These are phyloP conservation scores for Drosophila dunni DNA, from an alignment of 1,140 invertebrate genomes.

Conservation along the genomic window DNA sequence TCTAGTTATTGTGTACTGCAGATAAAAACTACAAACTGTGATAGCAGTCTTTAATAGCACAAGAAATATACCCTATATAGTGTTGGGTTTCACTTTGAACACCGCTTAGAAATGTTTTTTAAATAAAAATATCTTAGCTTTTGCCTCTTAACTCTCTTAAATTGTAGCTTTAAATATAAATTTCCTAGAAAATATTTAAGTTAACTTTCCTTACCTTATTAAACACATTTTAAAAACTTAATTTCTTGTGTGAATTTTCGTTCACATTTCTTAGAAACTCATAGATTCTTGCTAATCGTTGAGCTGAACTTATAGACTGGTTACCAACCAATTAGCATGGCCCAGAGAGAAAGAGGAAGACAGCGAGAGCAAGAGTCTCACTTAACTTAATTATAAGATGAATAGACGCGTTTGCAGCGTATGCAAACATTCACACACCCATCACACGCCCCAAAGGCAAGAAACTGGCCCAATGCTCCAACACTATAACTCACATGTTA, in stretches of 20 bases:
- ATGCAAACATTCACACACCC: conserved; percentile 45
- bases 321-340: conserved; percentile 34
- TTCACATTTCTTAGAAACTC: conserved; percentile 6
- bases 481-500: conserved; percentile 59
- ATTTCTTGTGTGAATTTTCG: background rate
- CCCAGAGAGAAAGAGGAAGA: background rate
- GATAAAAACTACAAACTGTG: too few relatives aligned
- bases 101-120: too few relatives aligned
- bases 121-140: too few relatives aligned
- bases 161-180: too few relatives aligned
- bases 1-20: too few relatives aligned
- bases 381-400: conserved; percentile 41
- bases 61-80: too few relatives aligned
- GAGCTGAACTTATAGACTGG: conserved; percentile 5
- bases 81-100: too few relatives aligned
- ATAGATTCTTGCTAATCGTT: conserved; percentile 29
- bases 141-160: too few relatives aligned
- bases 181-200: too few relatives aligned
- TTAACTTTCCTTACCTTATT: too few relatives aligned
- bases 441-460: conserved; percentile 23
- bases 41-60: too few relatives aligned
- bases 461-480: conserved; percentile 30
- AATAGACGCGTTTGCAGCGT: background rate
- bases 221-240: too few relatives aligned
- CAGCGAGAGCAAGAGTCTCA: background rate